A percentile compares a stretch with the other conserved stretches of the same genome.
Evolutionary conservation across 2,797 vertebrate genomes (phyloP).

Genomic region (Pogonophryne albipinna): DNA sequence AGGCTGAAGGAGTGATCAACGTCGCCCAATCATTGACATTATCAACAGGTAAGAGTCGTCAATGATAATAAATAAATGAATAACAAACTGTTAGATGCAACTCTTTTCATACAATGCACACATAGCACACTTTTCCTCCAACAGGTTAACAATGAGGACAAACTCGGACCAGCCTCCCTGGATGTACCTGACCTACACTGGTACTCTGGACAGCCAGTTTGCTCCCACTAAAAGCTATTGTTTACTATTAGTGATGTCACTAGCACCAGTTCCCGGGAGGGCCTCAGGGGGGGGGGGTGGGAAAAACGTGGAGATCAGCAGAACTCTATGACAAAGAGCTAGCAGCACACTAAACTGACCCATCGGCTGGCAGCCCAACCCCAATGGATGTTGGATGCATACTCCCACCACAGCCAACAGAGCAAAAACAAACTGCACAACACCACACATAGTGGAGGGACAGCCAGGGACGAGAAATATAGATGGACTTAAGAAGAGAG

Average conservation of each 20-base stretch:
- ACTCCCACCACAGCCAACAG: conserved; percentile 46
- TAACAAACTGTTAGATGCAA: conserved; percentile 1
- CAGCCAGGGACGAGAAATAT: conserved; percentile 26
- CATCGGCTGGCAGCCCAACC: conserved; percentile 63
- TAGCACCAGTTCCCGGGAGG: conserved; percentile 81
- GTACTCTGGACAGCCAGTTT: conserved; percentile 40
- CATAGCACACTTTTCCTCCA: conserved; percentile 8
- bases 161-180: neutral
- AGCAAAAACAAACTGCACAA: conserved; percentile 67
- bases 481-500: conserved; percentile 11
- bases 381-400: conserved; percentile 64
- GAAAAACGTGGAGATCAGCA: conserved; percentile 82
- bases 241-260: conserved; percentile 84
- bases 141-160: neutral
- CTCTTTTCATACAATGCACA: neutral
- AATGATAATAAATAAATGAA: neutral
- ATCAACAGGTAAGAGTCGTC: neutral
- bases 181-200: conserved; percentile 54
- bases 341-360: conserved; percentile 79
- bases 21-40: neutral
- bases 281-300: conserved; percentile 70
- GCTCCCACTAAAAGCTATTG: conserved; percentile 74
- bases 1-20: neutral
- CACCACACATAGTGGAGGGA: conserved; percentile 24
- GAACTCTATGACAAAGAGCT: conserved; percentile 82